Base-by-base conservation (phyloP, 2,888 invertebrate genomes). In the Ophion costatus region DNA sequence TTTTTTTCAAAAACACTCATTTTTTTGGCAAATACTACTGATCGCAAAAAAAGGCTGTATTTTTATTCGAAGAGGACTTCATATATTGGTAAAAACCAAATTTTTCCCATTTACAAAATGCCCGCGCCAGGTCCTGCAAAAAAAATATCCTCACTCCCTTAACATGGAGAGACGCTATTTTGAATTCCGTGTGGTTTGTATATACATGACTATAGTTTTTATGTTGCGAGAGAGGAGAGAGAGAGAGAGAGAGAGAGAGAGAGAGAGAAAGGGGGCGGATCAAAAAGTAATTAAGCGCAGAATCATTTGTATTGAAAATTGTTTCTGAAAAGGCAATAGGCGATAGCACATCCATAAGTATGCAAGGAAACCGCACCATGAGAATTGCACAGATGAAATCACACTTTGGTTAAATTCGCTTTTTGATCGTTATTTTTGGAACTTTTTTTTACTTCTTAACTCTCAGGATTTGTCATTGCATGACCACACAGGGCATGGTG, bases 261-360 rank as follows among this genome's bases (percentile, higher is more conserved):
- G 33, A 38, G 9, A 38, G 4, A 38, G 38, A 38, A 7, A 38
- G 38, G 4, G 5, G 11, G 17, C 17, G 17, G 14, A 51, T 4
- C 51, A 14, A 14, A 51, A 51, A 51, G 51, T 33, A 57, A 24
- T 71, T 57, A 64, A 51, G 51, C 45, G 57, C 51, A 45, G 67
- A 69, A 74, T 78, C 51, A 73, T 63, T 63, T 59, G 67, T 74
- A 51, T 61, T 66, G 66, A 78, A 78, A 78, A 82, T 77, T 67
- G 66, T 71, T 38, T 78, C 61, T 73, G 51, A 29, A 70, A 76
- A 66, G 66, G 45, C 24, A 57, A 81, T 64, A 66, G 7, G 51
- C 51, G 33, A 7, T 20, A 38, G 73, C 11, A 59, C 11, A 59
- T 61, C 6, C 38, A 51, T 51, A 7, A 38, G 38, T 38, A 38